A percentile compares a stretch with the other conserved stretches of the same genome.
Conservation (phyloP, 2,797 vertebrate species). For the Sus cebifrons region DNA sequence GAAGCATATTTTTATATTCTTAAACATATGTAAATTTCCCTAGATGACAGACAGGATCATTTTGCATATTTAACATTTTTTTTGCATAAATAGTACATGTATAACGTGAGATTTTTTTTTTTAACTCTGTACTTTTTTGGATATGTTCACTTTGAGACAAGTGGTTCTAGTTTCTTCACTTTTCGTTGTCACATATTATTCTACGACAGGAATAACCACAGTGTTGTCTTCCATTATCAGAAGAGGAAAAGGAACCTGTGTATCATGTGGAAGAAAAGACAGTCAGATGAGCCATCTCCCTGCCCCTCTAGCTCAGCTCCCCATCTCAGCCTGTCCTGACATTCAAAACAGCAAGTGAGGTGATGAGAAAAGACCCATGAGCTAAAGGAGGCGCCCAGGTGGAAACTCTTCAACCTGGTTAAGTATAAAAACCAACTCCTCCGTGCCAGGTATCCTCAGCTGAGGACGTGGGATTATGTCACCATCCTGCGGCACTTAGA, state of each 20-base stretch:
- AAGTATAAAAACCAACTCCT: neutral
- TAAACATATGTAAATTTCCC: neutral
- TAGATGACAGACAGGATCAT: neutral
- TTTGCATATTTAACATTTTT: slow-evolving; percentile 31
- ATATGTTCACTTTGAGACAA: neutral
- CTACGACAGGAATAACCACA: neutral
- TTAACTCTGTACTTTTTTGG: neutral
- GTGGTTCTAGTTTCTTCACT: neutral
- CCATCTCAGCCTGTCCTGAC: neutral
- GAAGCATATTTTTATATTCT: neutral
- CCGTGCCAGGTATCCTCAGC: neutral
- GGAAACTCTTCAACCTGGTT: neutral
- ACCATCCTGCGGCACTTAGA: neutral
- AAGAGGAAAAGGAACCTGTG: neutral
- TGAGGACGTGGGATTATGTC: fast-evolving
- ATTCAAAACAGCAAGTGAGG: neutral
- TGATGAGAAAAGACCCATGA: neutral
- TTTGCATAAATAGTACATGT: neutral
- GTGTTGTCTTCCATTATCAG: neutral
- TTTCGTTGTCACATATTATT: slow-evolving; percentile 1
- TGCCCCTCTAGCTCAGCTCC: neutral
- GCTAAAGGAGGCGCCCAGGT: no score
- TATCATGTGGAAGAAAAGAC: neutral
- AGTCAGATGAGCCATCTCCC: neutral
- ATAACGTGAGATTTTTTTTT: neutral